A percentile compares a stretch with the other conserved stretches of the same genome.
Evolutionary conservation across 2,888 invertebrate species (phyloP).

Genomic region (Diplazon laetatorius): DNA sequence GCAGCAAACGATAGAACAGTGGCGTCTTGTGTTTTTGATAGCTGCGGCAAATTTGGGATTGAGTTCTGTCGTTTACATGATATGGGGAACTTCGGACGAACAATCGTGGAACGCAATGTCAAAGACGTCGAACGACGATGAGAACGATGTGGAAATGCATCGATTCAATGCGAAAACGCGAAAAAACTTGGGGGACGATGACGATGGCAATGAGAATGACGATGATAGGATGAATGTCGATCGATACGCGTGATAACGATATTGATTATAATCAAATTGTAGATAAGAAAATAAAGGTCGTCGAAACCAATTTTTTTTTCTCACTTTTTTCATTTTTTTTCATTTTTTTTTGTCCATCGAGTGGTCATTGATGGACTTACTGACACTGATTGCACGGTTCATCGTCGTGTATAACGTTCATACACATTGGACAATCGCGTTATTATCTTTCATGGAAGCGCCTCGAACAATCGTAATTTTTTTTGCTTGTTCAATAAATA

Average conservation of each 20-base stretch:
- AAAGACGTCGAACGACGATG: neutral
- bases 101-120: conserved; percentile 80
- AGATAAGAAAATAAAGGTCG: neutral
- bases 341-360: neutral
- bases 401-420: too few species aligned
- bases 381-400: too few species aligned
- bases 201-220: neutral
- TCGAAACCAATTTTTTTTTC: too few species aligned
- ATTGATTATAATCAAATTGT: neutral
- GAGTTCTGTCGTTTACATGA: conserved; percentile 71
- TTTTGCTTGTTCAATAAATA: too few species aligned
- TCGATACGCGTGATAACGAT: neutral
- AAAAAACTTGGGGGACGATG: conserved; percentile 16
- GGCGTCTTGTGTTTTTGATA: conserved; percentile 79
- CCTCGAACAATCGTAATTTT: too few species aligned
- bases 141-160: conserved; percentile 54
- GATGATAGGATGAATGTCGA: neutral
- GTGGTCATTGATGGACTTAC: neutral
- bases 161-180: conserved; percentile 31
- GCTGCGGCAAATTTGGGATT: conserved; percentile 73
- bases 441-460: too few species aligned
- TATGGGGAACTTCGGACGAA: conserved; percentile 76
- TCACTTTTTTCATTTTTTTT: too few species aligned
- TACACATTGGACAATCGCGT: too few species aligned
- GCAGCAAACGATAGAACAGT: conserved; percentile 80